These are phyloP conservation scores for Agrypnia vestita DNA, from an alignment of 1,140 invertebrate genomes.

Conservation along the genomic window DNA sequence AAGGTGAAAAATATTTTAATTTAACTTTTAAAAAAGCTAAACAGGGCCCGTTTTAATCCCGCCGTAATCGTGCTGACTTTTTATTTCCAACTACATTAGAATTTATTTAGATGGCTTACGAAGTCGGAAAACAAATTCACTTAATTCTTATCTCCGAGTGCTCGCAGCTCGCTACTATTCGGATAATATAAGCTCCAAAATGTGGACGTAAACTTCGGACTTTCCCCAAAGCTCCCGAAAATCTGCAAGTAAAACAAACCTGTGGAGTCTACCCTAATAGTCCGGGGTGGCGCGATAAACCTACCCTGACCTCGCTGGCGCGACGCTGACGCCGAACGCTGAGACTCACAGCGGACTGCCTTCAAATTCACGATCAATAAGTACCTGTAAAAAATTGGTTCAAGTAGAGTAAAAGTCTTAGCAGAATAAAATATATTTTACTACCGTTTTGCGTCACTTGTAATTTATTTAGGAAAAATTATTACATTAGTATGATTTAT, in stretches of 20 bases:
- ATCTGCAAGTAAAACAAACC: constrained; percentile 57
- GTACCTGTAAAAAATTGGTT: too few species aligned
- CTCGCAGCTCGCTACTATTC: not conserved
- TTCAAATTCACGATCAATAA: too few species aligned
- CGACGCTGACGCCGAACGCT: too few species aligned
- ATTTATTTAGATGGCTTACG: not conserved
- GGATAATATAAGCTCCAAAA: constrained; percentile 31
- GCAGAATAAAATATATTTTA: too few species aligned
- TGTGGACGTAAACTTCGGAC: constrained; percentile 45
- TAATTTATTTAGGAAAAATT: too few species aligned
- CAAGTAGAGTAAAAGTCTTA: too few species aligned
- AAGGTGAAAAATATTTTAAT: too few species aligned
- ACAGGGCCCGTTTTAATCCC: not conserved
- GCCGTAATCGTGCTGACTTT: not conserved
- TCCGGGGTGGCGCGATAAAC: not conserved
- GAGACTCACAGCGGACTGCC: too few species aligned
- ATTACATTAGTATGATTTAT: too few species aligned
- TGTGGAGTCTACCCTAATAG: constrained; percentile 45
- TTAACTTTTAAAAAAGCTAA: too few species aligned
- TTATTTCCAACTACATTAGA: not conserved
- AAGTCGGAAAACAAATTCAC: constrained; percentile 38
- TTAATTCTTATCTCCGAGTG: constrained; percentile 37
- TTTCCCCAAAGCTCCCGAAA: constrained; percentile 43
- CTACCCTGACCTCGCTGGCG: not conserved
- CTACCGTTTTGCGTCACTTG: too few species aligned